Conservation (phyloP, 2,888 invertebrate genomes). For the Tetragonisca angustula region DNA sequence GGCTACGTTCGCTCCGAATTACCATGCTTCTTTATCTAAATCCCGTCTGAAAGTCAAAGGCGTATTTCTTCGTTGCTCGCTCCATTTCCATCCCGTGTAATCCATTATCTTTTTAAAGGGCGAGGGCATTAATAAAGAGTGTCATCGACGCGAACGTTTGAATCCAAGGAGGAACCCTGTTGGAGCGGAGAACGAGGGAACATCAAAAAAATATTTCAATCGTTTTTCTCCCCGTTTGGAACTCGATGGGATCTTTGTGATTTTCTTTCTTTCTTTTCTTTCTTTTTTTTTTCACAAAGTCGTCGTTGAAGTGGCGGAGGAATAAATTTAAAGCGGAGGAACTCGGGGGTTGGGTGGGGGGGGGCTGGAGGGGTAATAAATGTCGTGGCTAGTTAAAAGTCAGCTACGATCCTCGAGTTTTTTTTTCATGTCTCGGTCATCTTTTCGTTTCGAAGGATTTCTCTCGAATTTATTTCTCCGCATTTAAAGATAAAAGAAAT, state of each 20-base stretch:
- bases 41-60: constrained; percentile 9
- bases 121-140: constrained; percentile 47
- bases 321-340: too few species aligned
- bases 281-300: neutral
- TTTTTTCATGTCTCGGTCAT: neutral
- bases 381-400: neutral
- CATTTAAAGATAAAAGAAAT: neutral
- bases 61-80: constrained; percentile 29
- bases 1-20: constrained; percentile 30
- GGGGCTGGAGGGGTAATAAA: neutral
- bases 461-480: too few species aligned
- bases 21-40: constrained; percentile 51
- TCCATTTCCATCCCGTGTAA: constrained; percentile 11
- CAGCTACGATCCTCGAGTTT: neutral
- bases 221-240: neutral
- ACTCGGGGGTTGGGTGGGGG: too few species aligned
- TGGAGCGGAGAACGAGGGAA: neutral
- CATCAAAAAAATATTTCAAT: neutral
- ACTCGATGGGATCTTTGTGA: neutral
- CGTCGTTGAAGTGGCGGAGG: neutral
- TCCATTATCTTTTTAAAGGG: constrained; percentile 47
- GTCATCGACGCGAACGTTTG: neutral
- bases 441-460: neutral
- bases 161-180: neutral
- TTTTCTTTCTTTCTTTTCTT: neutral